Evolutionary conservation across 1,140 invertebrate species (phyloP).

Genomic region (Bombus waltoni): DNA sequence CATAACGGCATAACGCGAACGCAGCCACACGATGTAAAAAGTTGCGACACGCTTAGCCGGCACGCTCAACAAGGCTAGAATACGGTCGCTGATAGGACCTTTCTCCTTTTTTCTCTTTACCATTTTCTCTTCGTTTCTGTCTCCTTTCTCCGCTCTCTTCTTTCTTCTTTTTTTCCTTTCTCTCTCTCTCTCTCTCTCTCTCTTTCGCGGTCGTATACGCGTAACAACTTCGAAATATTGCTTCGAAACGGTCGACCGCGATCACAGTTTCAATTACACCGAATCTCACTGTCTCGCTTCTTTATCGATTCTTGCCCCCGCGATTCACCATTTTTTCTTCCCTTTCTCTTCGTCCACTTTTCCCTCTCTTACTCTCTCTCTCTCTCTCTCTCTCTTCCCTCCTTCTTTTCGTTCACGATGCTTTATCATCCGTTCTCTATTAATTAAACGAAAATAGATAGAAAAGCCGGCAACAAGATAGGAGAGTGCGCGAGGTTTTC

Average conservation of each 20-base stretch:
- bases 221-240: not conserved
- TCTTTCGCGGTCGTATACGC: not conserved
- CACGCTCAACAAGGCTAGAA: conserved; percentile 37
- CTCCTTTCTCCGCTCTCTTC: not conserved
- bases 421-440: not conserved
- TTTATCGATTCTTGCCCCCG: not conserved
- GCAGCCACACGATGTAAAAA: conserved; percentile 63
- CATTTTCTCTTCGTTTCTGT: not conserved
- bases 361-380: not conserved
- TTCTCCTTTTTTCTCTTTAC: not conserved
- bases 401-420: not conserved
- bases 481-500: not conserved
- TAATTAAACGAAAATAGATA: conserved; percentile 30
- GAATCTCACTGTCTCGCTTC: not conserved
- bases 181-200: no score
- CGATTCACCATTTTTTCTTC: not conserved
- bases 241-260: not conserved
- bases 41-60: conserved; percentile 64
- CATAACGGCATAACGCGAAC: conserved; percentile 65
- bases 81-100: conserved; percentile 52
- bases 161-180: no score
- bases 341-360: not conserved
- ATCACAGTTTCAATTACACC: conserved; percentile 9
- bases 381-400: no score
- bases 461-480: not conserved